Percentiles rank a stretch among this genome's conserved stretches.
These are phyloP conservation scores for Brachionus rotundiformis DNA, from an alignment of 1,140 invertebrate species.

Conservation along the genomic window DNA sequence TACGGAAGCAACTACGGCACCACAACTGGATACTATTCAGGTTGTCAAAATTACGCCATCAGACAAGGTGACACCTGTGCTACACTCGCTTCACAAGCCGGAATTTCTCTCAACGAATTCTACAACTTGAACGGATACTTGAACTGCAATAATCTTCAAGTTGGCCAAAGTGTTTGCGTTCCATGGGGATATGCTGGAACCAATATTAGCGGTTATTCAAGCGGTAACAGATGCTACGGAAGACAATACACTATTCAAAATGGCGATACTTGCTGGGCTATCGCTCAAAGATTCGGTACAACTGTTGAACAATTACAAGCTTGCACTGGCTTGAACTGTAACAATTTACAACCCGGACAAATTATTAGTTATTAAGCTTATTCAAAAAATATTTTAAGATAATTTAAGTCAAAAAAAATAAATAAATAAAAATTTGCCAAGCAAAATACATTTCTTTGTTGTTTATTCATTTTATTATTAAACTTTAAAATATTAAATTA, in stretches of 20 bases:
- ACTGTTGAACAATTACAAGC: conserved; percentile 25
- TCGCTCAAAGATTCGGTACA: conserved; percentile 12
- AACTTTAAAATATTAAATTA: too few relatives aligned
- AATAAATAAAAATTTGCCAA: too few relatives aligned
- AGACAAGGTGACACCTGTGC: neutral
- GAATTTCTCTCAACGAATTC: neutral
- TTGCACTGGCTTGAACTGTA: conserved; percentile 8
- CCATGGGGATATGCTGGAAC: neutral
- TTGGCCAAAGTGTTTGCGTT: neutral
- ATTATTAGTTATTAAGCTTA: conserved; percentile 16
- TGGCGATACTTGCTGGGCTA: neutral
- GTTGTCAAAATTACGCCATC: neutral
- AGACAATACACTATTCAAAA: neutral
- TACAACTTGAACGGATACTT: neutral
- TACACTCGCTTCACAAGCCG: neutral
- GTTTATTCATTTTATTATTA: too few relatives aligned
- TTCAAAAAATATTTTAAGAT: neutral
- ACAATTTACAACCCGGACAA: neutral
- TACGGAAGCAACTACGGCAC: neutral
- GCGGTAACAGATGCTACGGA: neutral
- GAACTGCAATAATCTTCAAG: neutral
- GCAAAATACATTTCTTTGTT: too few relatives aligned
- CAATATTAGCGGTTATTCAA: neutral
- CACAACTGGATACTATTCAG: neutral
- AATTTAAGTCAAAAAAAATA: neutral